phyloP scores from a whole-genome alignment of 2,113 vertebrate species.

The Carassius auratus region DNA sequence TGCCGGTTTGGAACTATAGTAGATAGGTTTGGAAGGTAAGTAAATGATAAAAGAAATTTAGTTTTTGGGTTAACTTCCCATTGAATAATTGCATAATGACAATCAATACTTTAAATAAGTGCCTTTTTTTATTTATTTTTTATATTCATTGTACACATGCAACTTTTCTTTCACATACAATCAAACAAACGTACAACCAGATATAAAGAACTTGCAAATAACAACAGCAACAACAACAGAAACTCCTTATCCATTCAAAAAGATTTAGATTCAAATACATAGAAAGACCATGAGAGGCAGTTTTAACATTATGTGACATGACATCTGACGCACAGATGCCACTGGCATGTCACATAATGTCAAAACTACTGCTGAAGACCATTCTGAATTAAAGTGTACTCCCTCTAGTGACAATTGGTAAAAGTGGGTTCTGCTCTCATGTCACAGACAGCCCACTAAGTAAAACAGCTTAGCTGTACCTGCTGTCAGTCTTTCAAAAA shows the following conservation, averaged over 20 bases:
- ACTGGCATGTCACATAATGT: too few species aligned
- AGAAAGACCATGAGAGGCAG: too few species aligned
- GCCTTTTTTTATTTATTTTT: neutral
- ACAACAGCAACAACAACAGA: neutral
- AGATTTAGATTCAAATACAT: neutral
- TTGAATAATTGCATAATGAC: neutral
- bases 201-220: neutral
- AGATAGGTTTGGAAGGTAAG: too few species aligned
- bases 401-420: conserved; percentile 40
- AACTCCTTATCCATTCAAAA: neutral
- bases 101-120: neutral
- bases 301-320: too few species aligned
- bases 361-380: neutral
- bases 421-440: neutral
- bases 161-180: neutral
- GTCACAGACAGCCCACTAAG: neutral
- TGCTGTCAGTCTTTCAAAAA: neutral
- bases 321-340: too few species aligned
- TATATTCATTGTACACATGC: neutral
- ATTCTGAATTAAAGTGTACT: conserved; percentile 20
- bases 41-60: neutral
- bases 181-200: neutral
- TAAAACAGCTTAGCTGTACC: too few species aligned
- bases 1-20: neutral
- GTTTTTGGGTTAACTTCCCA: neutral